Evolutionary conservation across 2,797 vertebrate genomes (phyloP).

Genomic region (Parotocinclus haroldoi): DNA sequence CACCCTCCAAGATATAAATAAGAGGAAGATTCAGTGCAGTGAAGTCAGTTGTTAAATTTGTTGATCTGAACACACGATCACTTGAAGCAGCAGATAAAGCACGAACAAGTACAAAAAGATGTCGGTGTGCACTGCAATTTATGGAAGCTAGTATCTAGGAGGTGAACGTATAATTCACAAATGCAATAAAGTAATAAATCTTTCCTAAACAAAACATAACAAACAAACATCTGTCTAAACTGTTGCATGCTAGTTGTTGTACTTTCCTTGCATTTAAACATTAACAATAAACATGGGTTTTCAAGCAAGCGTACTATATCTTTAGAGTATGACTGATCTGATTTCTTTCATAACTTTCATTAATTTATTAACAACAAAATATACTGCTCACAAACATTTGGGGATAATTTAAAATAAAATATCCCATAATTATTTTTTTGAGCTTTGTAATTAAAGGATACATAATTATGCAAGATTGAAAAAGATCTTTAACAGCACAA

Average conservation of each 20-base stretch:
- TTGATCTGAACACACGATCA: slow-evolving; percentile 51
- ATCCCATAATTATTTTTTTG: too few relatives aligned
- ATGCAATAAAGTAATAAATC: not conserved
- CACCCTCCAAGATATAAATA: slow-evolving; percentile 68
- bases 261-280: slow-evolving; percentile 45
- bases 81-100: slow-evolving; percentile 52
- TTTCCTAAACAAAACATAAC: too few relatives aligned
- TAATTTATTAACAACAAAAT: not conserved
- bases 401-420: too few relatives aligned
- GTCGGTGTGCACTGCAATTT: slow-evolving; percentile 58
- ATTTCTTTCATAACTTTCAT: not conserved
- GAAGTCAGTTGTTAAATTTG: slow-evolving; percentile 36
- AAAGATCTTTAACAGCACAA: too few relatives aligned
- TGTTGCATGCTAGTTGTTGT: slow-evolving; percentile 62
- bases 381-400: too few relatives aligned
- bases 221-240: too few relatives aligned
- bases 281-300: slow-evolving; percentile 44
- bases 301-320: slow-evolving; percentile 26
- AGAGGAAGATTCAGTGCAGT: slow-evolving; percentile 71
- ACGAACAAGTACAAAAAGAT: slow-evolving; percentile 59
- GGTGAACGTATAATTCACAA: not conserved
- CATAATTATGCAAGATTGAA: not conserved
- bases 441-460: slow-evolving; percentile 2
- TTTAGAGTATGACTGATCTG: slow-evolving; percentile 2
- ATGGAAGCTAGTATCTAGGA: slow-evolving; percentile 27